Conservation (phyloP, 2,797 vertebrate species). For the Sciurus carolinensis region DNA sequence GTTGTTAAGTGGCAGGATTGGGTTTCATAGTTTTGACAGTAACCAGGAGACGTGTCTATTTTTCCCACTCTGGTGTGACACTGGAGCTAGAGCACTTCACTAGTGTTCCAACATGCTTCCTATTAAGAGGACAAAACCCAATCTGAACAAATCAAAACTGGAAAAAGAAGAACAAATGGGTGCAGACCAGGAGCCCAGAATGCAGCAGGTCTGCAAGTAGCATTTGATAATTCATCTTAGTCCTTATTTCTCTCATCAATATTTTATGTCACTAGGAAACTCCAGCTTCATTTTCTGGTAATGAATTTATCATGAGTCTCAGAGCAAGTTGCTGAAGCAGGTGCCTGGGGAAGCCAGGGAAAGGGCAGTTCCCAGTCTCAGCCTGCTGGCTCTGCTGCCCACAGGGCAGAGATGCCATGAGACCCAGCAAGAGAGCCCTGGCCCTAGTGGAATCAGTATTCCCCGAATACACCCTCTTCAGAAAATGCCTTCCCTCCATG, state of each 20-base stretch:
- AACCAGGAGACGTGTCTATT: constrained; percentile 82
- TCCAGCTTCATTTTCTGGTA: constrained; percentile 63
- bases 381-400: not conserved
- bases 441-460: not conserved
- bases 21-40: constrained; percentile 84
- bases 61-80: constrained; percentile 70
- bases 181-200: not conserved
- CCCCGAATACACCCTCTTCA: constrained; percentile 56
- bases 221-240: constrained; percentile 82
- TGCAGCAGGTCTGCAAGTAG: constrained; percentile 3
- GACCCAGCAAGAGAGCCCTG: not conserved
- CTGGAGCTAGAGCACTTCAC: constrained; percentile 42
- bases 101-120: not conserved
- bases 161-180: not conserved
- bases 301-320: constrained; percentile 76
- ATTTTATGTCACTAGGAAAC: constrained; percentile 77
- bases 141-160: constrained; percentile 41
- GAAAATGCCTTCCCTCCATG: constrained; percentile 38
- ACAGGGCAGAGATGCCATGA: not conserved
- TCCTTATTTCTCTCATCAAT: constrained; percentile 84
- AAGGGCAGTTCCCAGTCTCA: not conserved
- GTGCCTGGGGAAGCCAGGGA: constrained; percentile 60
- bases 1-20: constrained; percentile 73
- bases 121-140: not conserved
- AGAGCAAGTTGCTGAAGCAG: constrained; percentile 52